Percentiles rank a stretch among this genome's conserved stretches.
phyloP scores from a whole-genome alignment of 2,888 invertebrate species.

The Pecten maximus region DNA sequence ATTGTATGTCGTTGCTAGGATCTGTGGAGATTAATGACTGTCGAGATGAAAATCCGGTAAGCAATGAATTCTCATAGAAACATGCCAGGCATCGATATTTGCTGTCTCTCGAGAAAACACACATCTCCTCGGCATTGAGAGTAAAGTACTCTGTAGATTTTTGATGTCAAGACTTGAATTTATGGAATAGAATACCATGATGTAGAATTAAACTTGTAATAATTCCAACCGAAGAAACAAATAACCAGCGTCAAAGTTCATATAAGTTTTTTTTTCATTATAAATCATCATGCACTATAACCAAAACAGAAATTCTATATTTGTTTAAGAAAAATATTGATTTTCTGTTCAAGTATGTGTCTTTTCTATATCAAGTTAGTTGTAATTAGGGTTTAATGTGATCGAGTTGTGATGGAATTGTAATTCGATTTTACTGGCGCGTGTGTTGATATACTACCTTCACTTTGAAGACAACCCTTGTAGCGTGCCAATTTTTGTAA shows the following conservation, averaged over 20 bases:
- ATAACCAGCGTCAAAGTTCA: background rate
- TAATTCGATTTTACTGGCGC: background rate
- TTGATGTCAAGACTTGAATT: background rate
- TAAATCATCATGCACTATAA: background rate
- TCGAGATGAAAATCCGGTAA: background rate
- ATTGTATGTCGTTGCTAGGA: too few relatives aligned
- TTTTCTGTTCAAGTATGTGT: background rate
- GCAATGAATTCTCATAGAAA: background rate
- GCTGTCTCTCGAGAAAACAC: background rate
- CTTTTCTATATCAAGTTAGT: background rate
- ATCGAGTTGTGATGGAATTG: background rate
- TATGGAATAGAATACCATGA: background rate
- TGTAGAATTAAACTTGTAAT: background rate
- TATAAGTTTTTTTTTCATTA: background rate
- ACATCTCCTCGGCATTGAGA: background rate
- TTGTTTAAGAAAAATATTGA: background rate
- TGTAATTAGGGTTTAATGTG: background rate
- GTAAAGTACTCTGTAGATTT: background rate
- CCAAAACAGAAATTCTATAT: background rate
- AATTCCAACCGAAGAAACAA: background rate
- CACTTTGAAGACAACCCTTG: background rate
- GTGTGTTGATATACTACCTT: background rate
- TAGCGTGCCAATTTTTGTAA: too few relatives aligned
- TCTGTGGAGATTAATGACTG: background rate
- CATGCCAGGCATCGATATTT: background rate